These are phyloP conservation scores for Bombyx mandarina DNA, from an alignment of 1,140 invertebrate species.

Conservation along the genomic window DNA sequence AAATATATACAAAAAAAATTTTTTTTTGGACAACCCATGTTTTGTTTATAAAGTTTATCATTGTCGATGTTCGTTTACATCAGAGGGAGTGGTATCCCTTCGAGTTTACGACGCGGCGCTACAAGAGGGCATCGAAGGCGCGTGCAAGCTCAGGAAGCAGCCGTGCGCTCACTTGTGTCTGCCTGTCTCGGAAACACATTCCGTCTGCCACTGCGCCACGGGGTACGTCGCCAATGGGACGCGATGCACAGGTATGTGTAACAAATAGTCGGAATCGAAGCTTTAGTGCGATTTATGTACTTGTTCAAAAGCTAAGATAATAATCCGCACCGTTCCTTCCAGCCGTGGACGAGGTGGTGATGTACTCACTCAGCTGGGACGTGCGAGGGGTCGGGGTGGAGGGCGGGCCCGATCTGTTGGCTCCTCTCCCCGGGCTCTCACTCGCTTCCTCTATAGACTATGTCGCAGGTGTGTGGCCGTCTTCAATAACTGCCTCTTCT, in stretches of 20 bases:
- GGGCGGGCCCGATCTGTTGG: constrained; percentile 68
- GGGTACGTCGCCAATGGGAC: constrained; percentile 76
- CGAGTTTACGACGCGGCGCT: constrained; percentile 79
- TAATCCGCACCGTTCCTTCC: constrained; percentile 3
- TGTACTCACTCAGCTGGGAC: constrained; percentile 84
- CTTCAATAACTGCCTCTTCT: too few species aligned
- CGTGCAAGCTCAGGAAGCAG: constrained; percentile 6
- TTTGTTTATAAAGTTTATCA: background rate
- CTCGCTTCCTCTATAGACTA: constrained; percentile 85
- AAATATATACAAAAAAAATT: too few species aligned
- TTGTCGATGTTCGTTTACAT: constrained; percentile 15
- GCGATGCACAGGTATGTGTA: constrained; percentile 25
- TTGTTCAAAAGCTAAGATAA: too few species aligned
- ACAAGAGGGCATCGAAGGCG: constrained; percentile 58
- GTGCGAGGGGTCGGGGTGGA: constrained; percentile 75
- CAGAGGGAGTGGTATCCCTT: constrained; percentile 75
- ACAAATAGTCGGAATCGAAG: background rate
- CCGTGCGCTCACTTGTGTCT: constrained; percentile 86
- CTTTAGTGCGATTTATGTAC: background rate
- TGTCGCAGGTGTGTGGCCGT: constrained; percentile 71
- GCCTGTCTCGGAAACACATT: constrained; percentile 70
- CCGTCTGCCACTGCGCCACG: constrained; percentile 82
- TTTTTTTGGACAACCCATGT: too few species aligned
- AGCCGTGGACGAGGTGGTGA: constrained; percentile 77
- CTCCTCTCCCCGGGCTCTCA: constrained; percentile 83